phyloP scores from a whole-genome alignment of 2,113 vertebrate species.

The Alectura lathami region DNA sequence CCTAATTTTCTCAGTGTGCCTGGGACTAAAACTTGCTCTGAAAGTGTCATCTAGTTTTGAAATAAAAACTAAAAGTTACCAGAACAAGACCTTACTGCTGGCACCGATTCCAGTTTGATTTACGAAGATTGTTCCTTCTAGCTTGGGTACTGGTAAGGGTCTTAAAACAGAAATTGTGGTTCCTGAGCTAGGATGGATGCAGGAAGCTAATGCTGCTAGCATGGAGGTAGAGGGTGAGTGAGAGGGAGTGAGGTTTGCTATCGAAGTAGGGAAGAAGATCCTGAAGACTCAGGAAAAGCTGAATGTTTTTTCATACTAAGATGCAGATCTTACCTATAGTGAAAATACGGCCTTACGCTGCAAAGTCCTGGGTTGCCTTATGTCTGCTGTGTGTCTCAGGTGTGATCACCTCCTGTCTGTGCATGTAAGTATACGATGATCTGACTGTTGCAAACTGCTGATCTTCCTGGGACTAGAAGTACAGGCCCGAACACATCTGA shows the following conservation, averaged over 20 bases:
- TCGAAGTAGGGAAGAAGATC: neutral
- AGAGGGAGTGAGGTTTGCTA: neutral
- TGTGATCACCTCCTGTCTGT: neutral
- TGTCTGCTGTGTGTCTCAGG: neutral
- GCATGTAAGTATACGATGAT: neutral
- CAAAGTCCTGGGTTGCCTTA: neutral
- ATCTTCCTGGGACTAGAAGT: neutral
- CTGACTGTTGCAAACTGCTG: neutral
- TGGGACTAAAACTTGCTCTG: neutral
- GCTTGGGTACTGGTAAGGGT: neutral
- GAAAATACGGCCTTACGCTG: neutral
- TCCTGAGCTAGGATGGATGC: neutral
- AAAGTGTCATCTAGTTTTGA: neutral
- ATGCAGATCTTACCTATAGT: fast-evolving
- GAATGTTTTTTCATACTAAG: neutral
- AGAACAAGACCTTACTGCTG: neutral
- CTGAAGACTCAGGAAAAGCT: neutral
- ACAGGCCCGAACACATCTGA: neutral
- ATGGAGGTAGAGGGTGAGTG: fast-evolving
- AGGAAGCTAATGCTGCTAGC: neutral
- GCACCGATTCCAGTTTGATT: neutral
- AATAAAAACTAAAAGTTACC: neutral
- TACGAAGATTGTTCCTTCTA: neutral
- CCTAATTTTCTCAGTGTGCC: neutral
- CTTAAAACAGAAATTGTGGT: neutral